Conservation (phyloP, 2,888 invertebrate genomes). For the Conomelus anceps region DNA sequence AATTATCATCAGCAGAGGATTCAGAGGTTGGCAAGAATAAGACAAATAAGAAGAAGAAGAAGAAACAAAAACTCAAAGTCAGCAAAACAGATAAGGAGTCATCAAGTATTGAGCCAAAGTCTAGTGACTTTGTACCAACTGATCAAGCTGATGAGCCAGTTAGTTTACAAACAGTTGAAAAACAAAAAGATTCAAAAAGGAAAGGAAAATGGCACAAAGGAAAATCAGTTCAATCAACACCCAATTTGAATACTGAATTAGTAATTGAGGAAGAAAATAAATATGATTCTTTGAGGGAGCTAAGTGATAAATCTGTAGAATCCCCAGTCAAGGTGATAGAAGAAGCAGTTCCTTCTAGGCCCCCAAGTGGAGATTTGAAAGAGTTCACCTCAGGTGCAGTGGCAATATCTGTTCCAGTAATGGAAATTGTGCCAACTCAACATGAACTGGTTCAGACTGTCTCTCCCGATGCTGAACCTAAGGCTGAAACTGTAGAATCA, state of each 20-base stretch:
- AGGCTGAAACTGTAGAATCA: constrained; percentile 41
- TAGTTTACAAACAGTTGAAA: background rate
- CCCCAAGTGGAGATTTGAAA: constrained; percentile 10
- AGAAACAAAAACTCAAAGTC: constrained; percentile 47
- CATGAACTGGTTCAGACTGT: constrained; percentile 20
- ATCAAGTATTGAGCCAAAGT: constrained; percentile 23
- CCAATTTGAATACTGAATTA: background rate
- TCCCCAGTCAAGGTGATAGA: constrained; percentile 18
- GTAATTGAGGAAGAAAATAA: constrained; percentile 16
- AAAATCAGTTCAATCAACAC: background rate
- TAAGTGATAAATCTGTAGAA: constrained; percentile 20
- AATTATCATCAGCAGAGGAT: constrained; percentile 41
- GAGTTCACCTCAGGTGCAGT: constrained; percentile 19
- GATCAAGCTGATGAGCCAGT: constrained; percentile 9
- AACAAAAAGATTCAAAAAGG: constrained; percentile 36
- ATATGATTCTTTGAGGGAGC: constrained; percentile 14
- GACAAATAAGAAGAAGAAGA: constrained; percentile 47
- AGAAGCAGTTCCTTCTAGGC: constrained; percentile 16
- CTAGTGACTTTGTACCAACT: constrained; percentile 23
- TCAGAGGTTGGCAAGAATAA: constrained; percentile 41
- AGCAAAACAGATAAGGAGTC: constrained; percentile 34
- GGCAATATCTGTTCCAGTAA: constrained; percentile 19
- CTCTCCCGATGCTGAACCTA: constrained; percentile 38
- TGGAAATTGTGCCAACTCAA: constrained; percentile 19
- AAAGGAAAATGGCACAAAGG: constrained; percentile 14